Percentiles rank a stretch among this genome's conserved stretches.
phyloP scores from a whole-genome alignment of 2,797 vertebrate species.

The Poeciliopsis turneri region DNA sequence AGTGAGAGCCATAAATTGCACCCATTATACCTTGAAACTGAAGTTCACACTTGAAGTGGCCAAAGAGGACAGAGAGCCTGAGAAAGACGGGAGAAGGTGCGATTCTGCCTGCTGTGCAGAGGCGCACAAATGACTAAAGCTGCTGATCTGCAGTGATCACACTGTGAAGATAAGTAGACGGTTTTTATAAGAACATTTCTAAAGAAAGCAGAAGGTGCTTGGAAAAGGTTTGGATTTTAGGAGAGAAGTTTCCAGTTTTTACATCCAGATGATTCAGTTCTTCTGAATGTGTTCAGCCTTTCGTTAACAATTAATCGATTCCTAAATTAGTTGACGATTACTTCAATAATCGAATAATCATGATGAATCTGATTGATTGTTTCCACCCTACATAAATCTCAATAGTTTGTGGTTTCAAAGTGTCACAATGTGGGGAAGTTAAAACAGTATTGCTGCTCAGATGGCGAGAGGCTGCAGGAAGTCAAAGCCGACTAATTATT shows the following conservation, averaged over 20 bases:
- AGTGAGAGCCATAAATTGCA: constrained; percentile 25
- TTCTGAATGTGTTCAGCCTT: no score
- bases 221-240: background rate
- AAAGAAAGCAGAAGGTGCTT: background rate
- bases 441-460: background rate
- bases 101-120: constrained; percentile 1
- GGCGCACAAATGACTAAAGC: background rate
- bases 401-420: background rate
- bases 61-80: background rate
- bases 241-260: background rate
- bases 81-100: constrained; percentile 3
- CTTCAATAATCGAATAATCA: no score
- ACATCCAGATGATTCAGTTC: background rate
- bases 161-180: background rate
- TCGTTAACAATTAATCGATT: no score
- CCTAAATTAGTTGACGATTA: no score
- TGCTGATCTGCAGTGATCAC: background rate
- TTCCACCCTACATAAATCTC: no score
- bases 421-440: background rate
- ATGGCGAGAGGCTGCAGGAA: background rate
- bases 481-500: background rate
- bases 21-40: constrained; percentile 25
- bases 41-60: constrained; percentile 22
- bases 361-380: no score
- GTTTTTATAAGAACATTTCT: background rate